These are phyloP conservation scores for Phenacoccus solenopsis DNA, from an alignment of 1,140 invertebrate genomes.

Conservation along the genomic window DNA sequence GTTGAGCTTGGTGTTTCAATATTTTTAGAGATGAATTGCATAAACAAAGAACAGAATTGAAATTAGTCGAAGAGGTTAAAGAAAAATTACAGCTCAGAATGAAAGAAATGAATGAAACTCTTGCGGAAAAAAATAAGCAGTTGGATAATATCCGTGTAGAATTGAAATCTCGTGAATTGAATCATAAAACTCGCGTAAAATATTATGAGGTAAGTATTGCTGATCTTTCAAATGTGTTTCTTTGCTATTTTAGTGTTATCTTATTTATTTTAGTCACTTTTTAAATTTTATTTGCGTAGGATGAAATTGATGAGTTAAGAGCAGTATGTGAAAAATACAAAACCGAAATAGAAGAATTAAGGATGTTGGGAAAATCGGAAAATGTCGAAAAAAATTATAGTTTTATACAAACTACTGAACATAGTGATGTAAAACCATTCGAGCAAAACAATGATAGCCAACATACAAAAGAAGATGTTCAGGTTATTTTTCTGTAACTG, in stretches of 20 bases:
- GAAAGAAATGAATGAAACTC: neutral
- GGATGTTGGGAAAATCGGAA: no score
- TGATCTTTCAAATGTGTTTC: neutral
- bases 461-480: no score
- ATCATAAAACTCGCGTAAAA: neutral
- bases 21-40: neutral
- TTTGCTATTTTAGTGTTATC: neutral
- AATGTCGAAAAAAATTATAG: no score
- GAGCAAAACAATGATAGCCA: no score
- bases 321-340: neutral
- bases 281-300: neutral
- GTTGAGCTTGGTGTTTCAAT: no score
- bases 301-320: neutral
- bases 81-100: neutral
- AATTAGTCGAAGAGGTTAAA: neutral
- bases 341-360: neutral
- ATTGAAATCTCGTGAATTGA: neutral
- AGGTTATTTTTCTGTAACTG: no score
- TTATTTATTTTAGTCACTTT: neutral
- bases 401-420: no score
- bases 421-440: no score
- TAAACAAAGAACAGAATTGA: neutral
- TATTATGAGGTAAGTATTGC: neutral
- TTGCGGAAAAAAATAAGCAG: neutral
- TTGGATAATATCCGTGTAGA: neutral